These are phyloP conservation scores for Pseudotriccus pelzelni DNA, from an alignment of 2,797 vertebrate genomes.

Conservation along the genomic window DNA sequence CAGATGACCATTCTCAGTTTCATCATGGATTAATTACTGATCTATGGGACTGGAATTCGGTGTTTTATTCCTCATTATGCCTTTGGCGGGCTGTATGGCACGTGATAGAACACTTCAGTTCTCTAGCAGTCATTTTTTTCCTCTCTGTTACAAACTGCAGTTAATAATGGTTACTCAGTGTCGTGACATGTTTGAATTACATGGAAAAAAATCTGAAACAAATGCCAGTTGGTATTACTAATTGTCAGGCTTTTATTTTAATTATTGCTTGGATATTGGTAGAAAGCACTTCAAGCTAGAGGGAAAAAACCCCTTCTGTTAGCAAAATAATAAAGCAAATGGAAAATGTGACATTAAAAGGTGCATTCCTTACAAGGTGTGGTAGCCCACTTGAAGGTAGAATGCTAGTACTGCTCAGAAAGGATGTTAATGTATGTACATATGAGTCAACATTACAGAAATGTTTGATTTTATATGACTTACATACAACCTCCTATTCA, in stretches of 20 bases:
- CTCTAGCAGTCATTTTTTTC: background rate
- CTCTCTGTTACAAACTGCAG: background rate
- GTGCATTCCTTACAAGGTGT: background rate
- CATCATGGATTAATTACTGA: background rate
- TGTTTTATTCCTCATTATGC: background rate
- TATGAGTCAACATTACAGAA: background rate
- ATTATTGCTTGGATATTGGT: conserved; percentile 21
- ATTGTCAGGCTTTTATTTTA: conserved; percentile 24
- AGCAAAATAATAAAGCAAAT: background rate
- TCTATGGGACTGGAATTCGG: background rate
- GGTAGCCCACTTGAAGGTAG: background rate
- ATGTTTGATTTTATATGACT: background rate
- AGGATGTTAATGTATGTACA: background rate
- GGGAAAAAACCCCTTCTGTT: background rate
- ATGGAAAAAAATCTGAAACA: background rate
- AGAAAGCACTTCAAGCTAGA: background rate
- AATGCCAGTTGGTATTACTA: background rate
- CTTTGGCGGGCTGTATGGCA: background rate
- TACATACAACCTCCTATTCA: background rate
- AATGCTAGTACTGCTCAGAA: background rate
- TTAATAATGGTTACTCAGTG: background rate
- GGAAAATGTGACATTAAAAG: background rate
- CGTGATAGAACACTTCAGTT: background rate
- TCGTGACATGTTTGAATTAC: background rate
- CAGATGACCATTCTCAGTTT: background rate